Evolutionary conservation across 2,888 invertebrate species (phyloP), one percentile per base, ranked within the genome.

Genomic region (Brachyptera putata): DNA sequence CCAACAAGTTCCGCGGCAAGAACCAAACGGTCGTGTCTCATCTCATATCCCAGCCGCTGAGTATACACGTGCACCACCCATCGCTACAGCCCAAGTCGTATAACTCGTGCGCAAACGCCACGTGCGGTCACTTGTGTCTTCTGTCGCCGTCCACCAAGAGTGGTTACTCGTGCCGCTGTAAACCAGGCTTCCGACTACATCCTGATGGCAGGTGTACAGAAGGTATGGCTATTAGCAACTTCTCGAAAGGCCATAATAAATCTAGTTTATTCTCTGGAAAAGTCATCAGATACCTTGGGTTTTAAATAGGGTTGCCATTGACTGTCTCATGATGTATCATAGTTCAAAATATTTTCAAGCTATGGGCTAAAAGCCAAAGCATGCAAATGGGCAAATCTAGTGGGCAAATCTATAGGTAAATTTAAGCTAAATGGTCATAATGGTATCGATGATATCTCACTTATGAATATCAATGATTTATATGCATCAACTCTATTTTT

Each of bases 1-100:
- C 94, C 0, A 90, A 95, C 73, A 98, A 98, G 76, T 95, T 90
- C 75, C 85, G 84, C 67, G 96, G 97, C 14, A 80, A 84, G 24
- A 95, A 95, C 72, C 94, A 95, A 73, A 92, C 92, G 0, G 94
- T 97, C 1, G 91, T 96, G 0, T 94, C 93, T 0, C 95, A 96
- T 73, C 78, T 95, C 59, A 95, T 97, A 66, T 92, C 93, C 1
- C 95, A 96, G 75, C 97, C 97, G 0, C 79, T 97, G 3, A 95
- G 95, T 7, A 92, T 99, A 64, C 94, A 94, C 70, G 95, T 96
- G 0, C 92, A 95, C 68, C 98, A 98, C 75, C 92, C 95, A 0
- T 91, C 94, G 0, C 77, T 97, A 53, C 99, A 99, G 74, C 96
- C 96, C 0, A 76, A 81, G 62, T 79, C 84, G 14, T 75, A 81